Percentiles rank a stretch among this genome's conserved stretches.
These are phyloP conservation scores for Vidua macroura DNA, from an alignment of 2,113 vertebrate species.

Conservation along the genomic window DNA sequence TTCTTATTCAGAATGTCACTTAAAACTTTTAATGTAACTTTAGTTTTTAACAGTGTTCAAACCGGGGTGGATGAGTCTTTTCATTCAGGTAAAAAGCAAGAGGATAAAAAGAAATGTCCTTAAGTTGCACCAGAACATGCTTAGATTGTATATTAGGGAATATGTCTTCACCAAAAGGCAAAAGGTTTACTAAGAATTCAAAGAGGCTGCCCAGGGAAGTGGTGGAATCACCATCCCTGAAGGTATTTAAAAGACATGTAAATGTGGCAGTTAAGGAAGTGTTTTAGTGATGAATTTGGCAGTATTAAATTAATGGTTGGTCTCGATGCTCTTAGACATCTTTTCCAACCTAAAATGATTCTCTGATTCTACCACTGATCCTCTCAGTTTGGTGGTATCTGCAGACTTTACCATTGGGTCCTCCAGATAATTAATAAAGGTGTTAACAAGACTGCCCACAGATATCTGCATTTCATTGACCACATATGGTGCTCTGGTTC, in stretches of 20 bases:
- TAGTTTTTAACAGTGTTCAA: background rate
- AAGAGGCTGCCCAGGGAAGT: background rate
- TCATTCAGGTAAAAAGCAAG: background rate
- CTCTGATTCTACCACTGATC: background rate
- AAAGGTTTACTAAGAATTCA: background rate
- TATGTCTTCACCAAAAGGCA: background rate
- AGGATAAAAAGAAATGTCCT: background rate
- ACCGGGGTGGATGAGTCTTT: background rate
- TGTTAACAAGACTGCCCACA: background rate
- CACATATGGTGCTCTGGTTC: background rate
- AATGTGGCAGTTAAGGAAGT: background rate
- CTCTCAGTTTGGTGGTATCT: background rate
- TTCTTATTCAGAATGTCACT: background rate
- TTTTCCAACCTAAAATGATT: background rate
- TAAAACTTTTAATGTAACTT: background rate
- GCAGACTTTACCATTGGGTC: background rate
- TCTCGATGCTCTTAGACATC: background rate
- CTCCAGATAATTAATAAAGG: background rate
- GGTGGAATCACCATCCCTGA: background rate
- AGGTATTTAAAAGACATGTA: background rate
- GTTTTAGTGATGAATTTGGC: background rate
- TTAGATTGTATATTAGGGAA: background rate
- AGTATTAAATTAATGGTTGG: background rate
- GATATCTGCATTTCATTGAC: background rate
- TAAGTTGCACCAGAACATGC: background rate